These are phyloP conservation scores for Drosophila pruinosa DNA, from an alignment of 1,140 invertebrate species.

Conservation along the genomic window DNA sequence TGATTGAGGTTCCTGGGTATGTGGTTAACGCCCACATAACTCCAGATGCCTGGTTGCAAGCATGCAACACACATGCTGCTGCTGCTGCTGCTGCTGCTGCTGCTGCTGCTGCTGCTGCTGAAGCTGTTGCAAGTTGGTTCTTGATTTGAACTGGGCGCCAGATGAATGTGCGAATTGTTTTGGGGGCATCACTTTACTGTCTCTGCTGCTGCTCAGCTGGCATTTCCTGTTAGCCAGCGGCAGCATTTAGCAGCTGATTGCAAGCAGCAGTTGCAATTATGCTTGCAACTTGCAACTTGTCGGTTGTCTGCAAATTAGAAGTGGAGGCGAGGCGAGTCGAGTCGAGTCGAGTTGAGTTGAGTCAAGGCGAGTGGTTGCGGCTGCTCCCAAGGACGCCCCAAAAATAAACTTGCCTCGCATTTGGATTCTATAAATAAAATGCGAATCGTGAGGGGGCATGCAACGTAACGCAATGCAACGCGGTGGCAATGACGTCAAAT, in stretches of 20 bases:
- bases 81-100: neutral
- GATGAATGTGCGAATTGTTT: conserved; percentile 15
- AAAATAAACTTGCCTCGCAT: conserved; percentile 38
- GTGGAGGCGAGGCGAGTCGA: too few species aligned
- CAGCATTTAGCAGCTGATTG: conserved; percentile 37
- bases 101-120: neutral
- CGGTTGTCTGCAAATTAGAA: conserved; percentile 34
- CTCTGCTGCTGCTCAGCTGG: conserved; percentile 7
- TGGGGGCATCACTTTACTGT: too few species aligned
- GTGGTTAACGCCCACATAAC: conserved; percentile 18
- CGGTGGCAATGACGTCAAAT: conserved; percentile 50
- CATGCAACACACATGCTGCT: neutral
- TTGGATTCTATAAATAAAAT: conserved; percentile 40
- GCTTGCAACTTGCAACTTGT: conserved; percentile 14
- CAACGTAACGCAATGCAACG: conserved; percentile 7
- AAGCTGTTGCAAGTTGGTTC: neutral
- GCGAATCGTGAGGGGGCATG: conserved; percentile 25
- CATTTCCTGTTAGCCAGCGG: conserved; percentile 29
- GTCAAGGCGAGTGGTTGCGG: neutral
- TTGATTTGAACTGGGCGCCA: conserved; percentile 14
- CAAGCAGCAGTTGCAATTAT: neutral
- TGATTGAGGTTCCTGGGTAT: conserved; percentile 24
- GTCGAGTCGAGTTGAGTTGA: neutral
- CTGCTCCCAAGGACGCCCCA: conserved; percentile 37
- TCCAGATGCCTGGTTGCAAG: neutral